phyloP scores from a whole-genome alignment of 2,113 vertebrate genomes.

The Perognathus longimembris region DNA sequence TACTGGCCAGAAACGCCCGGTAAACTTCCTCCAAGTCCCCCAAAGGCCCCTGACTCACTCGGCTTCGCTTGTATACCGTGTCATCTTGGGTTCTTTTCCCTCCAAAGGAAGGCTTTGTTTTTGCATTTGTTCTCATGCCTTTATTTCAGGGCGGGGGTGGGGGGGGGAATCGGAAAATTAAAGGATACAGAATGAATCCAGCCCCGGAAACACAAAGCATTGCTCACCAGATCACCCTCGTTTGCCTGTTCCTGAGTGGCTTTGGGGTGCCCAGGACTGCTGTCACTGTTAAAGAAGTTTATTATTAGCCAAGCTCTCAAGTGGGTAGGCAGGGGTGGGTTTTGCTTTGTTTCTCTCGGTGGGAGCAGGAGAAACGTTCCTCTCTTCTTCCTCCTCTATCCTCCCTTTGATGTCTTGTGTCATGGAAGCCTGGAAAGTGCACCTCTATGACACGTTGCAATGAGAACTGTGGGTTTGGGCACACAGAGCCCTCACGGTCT shows the following conservation, averaged over 20 bases:
- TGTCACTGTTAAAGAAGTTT: background rate
- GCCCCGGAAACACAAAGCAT: background rate
- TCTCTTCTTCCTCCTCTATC: background rate
- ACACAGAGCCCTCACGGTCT: background rate
- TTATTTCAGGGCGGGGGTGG: slow-evolving; percentile 4
- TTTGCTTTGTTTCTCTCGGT: background rate
- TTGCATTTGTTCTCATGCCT: background rate
- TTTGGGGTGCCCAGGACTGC: background rate
- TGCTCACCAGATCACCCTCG: background rate
- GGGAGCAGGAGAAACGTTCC: background rate
- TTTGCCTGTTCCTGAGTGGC: background rate
- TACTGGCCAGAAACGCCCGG: background rate
- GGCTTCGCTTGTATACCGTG: background rate
- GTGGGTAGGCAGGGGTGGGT: background rate
- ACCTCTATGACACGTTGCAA: too few species aligned
- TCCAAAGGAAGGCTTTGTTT: background rate
- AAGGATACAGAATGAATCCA: background rate
- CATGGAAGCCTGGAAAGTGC: background rate
- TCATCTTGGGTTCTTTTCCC: background rate
- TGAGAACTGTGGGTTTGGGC: background rate
- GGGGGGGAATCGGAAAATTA: background rate
- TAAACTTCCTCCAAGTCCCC: background rate
- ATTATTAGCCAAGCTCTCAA: background rate
- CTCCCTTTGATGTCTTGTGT: background rate
- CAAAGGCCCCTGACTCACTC: background rate